phyloP scores from a whole-genome alignment of 2,113 vertebrate species.

The Pyxicephalus adspersus region DNA sequence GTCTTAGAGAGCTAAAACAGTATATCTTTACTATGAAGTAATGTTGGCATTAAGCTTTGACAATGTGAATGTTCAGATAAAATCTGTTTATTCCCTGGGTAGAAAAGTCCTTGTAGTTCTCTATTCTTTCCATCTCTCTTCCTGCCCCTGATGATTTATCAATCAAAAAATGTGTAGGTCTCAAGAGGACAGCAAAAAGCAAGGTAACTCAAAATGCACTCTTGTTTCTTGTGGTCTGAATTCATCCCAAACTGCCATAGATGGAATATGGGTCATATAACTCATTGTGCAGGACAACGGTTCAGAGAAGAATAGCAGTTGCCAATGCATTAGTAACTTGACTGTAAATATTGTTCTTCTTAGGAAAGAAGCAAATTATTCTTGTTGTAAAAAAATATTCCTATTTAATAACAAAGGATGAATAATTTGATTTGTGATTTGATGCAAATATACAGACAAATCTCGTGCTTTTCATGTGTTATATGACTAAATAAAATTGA shows the following conservation, averaged over 20 bases:
- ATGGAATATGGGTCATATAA: conserved; percentile 54
- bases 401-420: too few relatives aligned
- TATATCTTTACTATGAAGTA: conserved; percentile 31
- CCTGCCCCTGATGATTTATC: conserved; percentile 45
- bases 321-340: conserved; percentile 20
- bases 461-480: too few relatives aligned
- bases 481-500: too few relatives aligned
- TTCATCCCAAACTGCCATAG: conserved; percentile 21
- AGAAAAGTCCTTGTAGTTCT: background rate
- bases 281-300: conserved; percentile 31
- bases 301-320: conserved; percentile 42
- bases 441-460: too few relatives aligned
- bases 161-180: background rate
- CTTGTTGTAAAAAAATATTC: background rate
- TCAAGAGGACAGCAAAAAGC: background rate
- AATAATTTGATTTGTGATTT: too few relatives aligned
- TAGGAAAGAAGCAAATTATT: conserved; percentile 29
- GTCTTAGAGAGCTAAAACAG: conserved; percentile 39
- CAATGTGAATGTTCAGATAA: conserved; percentile 52
- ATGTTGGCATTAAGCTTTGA: conserved; percentile 35
- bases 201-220: background rate
- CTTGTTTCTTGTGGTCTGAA: background rate
- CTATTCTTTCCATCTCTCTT: conserved; percentile 18
- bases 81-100: conserved; percentile 53
- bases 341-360: conserved; percentile 14